Conservation (phyloP, 2,888 invertebrate species). For the Heliconius charithonia region DNA sequence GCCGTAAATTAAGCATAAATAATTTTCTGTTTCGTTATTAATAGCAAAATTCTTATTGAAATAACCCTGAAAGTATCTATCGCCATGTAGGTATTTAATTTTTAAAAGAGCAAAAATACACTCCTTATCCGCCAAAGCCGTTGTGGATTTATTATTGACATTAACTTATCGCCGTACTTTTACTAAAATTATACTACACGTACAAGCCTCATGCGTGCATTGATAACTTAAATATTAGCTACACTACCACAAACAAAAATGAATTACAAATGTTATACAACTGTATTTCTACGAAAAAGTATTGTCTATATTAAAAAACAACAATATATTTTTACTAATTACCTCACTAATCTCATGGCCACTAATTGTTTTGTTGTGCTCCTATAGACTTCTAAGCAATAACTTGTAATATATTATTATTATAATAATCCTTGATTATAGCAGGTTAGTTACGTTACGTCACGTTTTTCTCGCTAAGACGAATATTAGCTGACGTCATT, state of each 20-base stretch:
- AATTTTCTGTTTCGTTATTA: slow-evolving; percentile 4
- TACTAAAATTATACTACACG: background rate
- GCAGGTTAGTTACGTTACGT: slow-evolving; percentile 32
- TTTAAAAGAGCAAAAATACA: background rate
- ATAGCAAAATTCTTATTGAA: background rate
- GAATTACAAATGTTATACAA: background rate
- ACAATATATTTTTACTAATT: background rate
- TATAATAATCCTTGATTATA: background rate
- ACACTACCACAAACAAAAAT: background rate
- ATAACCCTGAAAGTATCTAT: background rate
- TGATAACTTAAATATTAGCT: background rate
- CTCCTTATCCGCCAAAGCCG: background rate
- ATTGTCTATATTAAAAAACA: background rate
- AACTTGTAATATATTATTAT: slow-evolving; percentile 9
- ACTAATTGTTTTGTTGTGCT: slow-evolving; percentile 35
- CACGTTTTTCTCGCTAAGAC: slow-evolving; percentile 37
- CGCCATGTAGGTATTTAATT: background rate
- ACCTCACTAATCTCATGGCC: slow-evolving; percentile 26
- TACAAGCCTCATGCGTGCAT: background rate
- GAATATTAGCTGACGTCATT: slow-evolving; percentile 48
- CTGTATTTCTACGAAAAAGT: background rate
- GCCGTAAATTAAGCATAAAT: background rate
- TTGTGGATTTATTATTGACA: slow-evolving; percentile 22
- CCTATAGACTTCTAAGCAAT: slow-evolving; percentile 5
- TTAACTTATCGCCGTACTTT: slow-evolving; percentile 1